Conservation (phyloP, 1,140 invertebrate genomes). For the Trissolcus basalis region DNA sequence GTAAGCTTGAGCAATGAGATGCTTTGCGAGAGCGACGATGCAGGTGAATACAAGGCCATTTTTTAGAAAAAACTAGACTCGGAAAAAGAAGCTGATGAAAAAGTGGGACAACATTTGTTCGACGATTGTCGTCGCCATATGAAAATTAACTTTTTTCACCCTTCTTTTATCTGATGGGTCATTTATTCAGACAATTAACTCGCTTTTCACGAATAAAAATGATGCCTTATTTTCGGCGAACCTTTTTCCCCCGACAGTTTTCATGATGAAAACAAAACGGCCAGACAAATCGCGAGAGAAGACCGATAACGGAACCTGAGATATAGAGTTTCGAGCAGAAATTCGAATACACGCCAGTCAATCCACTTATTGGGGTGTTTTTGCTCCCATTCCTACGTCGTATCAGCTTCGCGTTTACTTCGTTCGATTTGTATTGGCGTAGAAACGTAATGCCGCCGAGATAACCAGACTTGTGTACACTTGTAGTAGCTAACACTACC, state of each 20-base stretch:
- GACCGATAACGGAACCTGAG: slow-evolving; percentile 5
- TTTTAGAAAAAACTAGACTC: slow-evolving; percentile 9
- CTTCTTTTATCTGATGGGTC: not conserved
- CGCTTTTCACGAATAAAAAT: too few species aligned
- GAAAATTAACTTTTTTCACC: too few species aligned
- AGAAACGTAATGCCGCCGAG: slow-evolving; percentile 54
- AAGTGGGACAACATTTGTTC: slow-evolving; percentile 7
- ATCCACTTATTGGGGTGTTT: slow-evolving; percentile 70
- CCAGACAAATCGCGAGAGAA: slow-evolving; percentile 10
- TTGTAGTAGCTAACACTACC: slow-evolving; percentile 50
- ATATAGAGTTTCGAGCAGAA: slow-evolving; percentile 30
- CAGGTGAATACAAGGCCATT: slow-evolving; percentile 36
- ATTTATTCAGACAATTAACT: too few species aligned
- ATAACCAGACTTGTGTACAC: slow-evolving; percentile 56
- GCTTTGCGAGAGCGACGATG: slow-evolving; percentile 30
- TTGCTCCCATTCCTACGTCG: slow-evolving; percentile 63
- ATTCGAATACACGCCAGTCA: slow-evolving; percentile 62
- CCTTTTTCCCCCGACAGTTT: too few species aligned
- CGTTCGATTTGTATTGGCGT: slow-evolving; percentile 68
- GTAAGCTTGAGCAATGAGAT: slow-evolving; percentile 69
- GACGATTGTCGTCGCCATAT: not conserved
- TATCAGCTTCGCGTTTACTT: slow-evolving; percentile 58
- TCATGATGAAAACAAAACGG: not conserved
- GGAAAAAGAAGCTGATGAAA: not conserved
- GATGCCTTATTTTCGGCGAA: too few species aligned